Base-by-base conservation (phyloP, 1,140 invertebrate genomes). In the Neodiprion virginianus region DNA sequence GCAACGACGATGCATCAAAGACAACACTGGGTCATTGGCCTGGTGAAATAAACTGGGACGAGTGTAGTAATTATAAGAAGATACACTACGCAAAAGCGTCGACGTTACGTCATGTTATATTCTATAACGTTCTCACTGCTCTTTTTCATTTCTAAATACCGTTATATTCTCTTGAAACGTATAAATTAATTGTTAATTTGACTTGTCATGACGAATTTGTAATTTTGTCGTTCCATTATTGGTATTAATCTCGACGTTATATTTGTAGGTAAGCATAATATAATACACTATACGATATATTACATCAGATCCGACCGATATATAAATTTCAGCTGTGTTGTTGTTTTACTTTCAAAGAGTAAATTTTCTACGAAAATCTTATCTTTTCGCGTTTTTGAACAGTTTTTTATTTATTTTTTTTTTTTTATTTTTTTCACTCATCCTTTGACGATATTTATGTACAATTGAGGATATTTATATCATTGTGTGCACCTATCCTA, bases 81-180 rank as follows among this genome's bases (percentile, higher is more conserved):
- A 23, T 67, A 72, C 48, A 28, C 48, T 47, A 40, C 12, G 69
- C 67, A 76, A 50, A 76, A 71, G 10, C 21, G 47, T n/a, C 4
- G 8, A 17, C 17, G 47, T 40, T 69, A 69, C 67, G 47, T 23
- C 47, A 69, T 23, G 47, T 21, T 23, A 69, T 14, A 21, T 21
- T n/a, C 21, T 48, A 71, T 71, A 71, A 71, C 47, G 11, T 23
- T 14, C 11, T 71, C 21, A 69, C 21, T 69, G 47, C 11, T 28
- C 47, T 28, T 69, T 14, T 28, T 69, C 11, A 8, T 40, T 71
- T 11, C 48, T 71, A 48, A 71, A 71, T 71, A 71, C 49, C 14
- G 49, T 48, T 71, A 71, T 23, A 69, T 23, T 28, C 21, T 47
- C 40, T 23, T 12, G 2, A 0, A 28, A 28, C 7, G 14, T 66